phyloP scores from a whole-genome alignment of 2,888 invertebrate species.

The Drosophila subquinaria region DNA sequence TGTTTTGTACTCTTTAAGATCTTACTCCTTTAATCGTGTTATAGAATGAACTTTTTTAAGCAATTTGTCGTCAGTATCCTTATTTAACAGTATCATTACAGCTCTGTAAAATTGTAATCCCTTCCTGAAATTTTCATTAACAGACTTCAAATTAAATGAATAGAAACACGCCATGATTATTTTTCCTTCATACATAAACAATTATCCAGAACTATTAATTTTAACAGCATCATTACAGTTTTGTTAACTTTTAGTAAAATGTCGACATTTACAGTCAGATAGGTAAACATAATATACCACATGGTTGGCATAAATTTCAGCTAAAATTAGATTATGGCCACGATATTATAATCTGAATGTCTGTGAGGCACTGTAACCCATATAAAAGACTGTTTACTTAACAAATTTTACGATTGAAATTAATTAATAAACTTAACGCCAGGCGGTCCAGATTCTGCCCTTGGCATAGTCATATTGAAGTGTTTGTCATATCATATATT shows the following conservation, averaged over 20 bases:
- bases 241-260: not conserved
- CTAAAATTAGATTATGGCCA: conserved; percentile 9
- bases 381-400: conserved; percentile 34
- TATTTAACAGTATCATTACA: too few relatives aligned
- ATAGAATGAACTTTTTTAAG: too few relatives aligned
- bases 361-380: conserved; percentile 1
- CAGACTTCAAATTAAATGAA: too few relatives aligned
- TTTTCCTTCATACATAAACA: not conserved
- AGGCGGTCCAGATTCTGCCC: conserved; percentile 11
- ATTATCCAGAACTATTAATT: not conserved
- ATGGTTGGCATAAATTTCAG: not conserved
- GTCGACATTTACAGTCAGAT: not conserved
- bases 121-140: too few relatives aligned
- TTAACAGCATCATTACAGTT: not conserved
- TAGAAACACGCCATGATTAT: too few relatives aligned
- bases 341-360: conserved; percentile 8
- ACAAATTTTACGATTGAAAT: conserved; percentile 57
- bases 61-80: too few relatives aligned
- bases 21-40: too few relatives aligned
- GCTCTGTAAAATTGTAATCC: too few relatives aligned
- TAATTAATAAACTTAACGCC: conserved; percentile 54
- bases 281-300: not conserved
- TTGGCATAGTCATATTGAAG: conserved; percentile 13
- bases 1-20: not conserved
- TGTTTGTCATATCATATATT: conserved; percentile 16